phyloP scores from a whole-genome alignment of 2,113 vertebrate genomes.

The Oriolus oriolus region DNA sequence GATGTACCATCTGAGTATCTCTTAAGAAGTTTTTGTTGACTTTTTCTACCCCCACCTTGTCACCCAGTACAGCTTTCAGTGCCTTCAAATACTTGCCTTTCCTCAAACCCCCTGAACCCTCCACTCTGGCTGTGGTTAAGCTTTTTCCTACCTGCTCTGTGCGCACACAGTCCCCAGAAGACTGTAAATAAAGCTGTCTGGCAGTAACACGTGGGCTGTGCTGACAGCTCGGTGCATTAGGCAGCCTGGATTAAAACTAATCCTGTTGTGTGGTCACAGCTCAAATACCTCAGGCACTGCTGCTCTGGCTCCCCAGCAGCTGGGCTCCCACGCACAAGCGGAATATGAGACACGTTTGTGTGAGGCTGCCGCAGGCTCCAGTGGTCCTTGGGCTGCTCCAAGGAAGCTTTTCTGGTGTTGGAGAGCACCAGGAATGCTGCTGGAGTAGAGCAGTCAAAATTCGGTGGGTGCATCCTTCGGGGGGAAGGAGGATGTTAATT shows the following conservation, averaged over 20 bases:
- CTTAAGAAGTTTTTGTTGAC: not conserved
- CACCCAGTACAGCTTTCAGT: not conserved
- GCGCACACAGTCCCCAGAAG: not conserved
- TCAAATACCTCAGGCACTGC: not conserved
- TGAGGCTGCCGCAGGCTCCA: not conserved
- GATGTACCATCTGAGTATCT: not conserved
- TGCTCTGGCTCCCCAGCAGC: not conserved
- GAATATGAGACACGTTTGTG: fast-evolving
- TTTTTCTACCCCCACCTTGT: not conserved
- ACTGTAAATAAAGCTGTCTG: not conserved
- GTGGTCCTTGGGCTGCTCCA: not conserved
- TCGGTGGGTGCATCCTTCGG: fast-evolving
- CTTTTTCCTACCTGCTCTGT: not conserved
- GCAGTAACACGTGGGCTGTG: not conserved
- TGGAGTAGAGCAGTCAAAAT: not conserved
- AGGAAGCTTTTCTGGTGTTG: not conserved
- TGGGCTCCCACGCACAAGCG: not conserved
- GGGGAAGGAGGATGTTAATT: not conserved
- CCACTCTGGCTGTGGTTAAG: not conserved
- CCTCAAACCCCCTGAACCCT: not conserved
- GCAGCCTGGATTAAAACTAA: slow-evolving; percentile 48
- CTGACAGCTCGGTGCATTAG: slow-evolving; percentile 13
- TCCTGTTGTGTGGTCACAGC: slow-evolving; percentile 12
- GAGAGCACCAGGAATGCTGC: not conserved
- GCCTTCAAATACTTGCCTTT: not conserved